Percentiles rank a stretch among this genome's conserved stretches.
These are phyloP conservation scores for Solenopsis invicta DNA, from an alignment of 1,140 invertebrate genomes.

Conservation along the genomic window DNA sequence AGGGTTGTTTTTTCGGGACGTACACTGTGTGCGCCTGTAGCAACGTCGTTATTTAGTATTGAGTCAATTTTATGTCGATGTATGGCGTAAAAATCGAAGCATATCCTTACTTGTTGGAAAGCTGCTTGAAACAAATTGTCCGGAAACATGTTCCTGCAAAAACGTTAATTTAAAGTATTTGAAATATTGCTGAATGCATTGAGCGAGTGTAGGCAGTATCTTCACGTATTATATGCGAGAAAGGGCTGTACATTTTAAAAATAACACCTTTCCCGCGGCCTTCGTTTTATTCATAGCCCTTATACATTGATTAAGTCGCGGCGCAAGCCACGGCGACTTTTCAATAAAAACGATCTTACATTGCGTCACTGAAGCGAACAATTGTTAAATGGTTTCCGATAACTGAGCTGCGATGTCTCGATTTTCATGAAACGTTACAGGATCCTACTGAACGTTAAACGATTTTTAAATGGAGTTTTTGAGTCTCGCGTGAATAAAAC, in stretches of 20 bases:
- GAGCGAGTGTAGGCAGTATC: not conserved
- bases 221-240: not conserved
- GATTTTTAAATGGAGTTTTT: slow-evolving; percentile 34
- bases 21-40: slow-evolving; percentile 91
- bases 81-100: not conserved
- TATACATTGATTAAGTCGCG: slow-evolving; percentile 9
- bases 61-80: slow-evolving; percentile 2
- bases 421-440: not conserved
- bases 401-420: not conserved
- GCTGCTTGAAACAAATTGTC: slow-evolving; percentile 96
- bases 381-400: slow-evolving; percentile 51
- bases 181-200: not conserved
- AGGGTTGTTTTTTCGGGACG: slow-evolving; percentile 85
- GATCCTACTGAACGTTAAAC: not conserved
- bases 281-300: slow-evolving; percentile 51
- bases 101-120: slow-evolving; percentile 90
- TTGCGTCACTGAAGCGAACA: not conserved
- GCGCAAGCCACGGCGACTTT: slow-evolving; percentile 16
- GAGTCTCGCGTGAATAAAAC: slow-evolving; percentile 69
- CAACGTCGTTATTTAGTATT: not conserved
- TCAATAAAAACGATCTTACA: slow-evolving; percentile 39
- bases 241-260: not conserved
- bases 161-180: slow-evolving; percentile 27
- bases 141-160: slow-evolving; percentile 93
- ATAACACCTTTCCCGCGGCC: slow-evolving; percentile 23